phyloP scores from a whole-genome alignment of 1,140 invertebrate species.

The Aporrectodea caliginosa region DNA sequence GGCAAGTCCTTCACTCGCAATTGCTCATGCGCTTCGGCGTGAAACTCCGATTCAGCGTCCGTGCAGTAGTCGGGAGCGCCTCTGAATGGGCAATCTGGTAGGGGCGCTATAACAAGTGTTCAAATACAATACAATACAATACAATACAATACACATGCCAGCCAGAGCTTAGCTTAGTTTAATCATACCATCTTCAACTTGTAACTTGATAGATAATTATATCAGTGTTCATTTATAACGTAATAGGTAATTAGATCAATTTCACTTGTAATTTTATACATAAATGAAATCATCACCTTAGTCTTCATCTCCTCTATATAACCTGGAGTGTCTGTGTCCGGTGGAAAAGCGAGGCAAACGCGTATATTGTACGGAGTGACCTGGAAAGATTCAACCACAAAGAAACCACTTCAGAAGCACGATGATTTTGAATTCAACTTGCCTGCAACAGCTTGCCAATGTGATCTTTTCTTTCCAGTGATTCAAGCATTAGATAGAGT shows the following conservation, averaged over 20 bases:
- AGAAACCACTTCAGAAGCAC: too few species aligned
- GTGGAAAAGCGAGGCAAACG: constrained; percentile 83
- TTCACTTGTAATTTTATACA: not conserved
- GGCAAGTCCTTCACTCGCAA: too few species aligned
- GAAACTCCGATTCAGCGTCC: too few species aligned
- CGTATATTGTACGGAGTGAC: constrained; percentile 73
- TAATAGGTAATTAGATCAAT: not conserved
- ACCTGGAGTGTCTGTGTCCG: constrained; percentile 96
- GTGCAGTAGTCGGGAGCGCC: too few species aligned
- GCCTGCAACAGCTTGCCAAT: too few species aligned
- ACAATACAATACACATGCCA: not conserved
- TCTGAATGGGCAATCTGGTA: too few species aligned
- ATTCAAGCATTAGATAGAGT: too few species aligned
- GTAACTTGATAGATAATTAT: constrained; percentile 4
- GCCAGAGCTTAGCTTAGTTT: not conserved
- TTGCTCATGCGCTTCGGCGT: too few species aligned
- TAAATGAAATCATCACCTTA: constrained; percentile 57
- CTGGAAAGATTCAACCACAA: too few species aligned
- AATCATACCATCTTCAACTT: not conserved
- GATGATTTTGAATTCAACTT: too few species aligned
- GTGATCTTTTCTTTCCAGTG: too few species aligned
- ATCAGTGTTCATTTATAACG: not conserved
- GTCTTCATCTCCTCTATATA: constrained; percentile 77
- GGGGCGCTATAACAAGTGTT: too few species aligned
- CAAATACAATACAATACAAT: not conserved